phyloP scores from a whole-genome alignment of 2,797 vertebrate species.

The Onychomys arenicola region DNA sequence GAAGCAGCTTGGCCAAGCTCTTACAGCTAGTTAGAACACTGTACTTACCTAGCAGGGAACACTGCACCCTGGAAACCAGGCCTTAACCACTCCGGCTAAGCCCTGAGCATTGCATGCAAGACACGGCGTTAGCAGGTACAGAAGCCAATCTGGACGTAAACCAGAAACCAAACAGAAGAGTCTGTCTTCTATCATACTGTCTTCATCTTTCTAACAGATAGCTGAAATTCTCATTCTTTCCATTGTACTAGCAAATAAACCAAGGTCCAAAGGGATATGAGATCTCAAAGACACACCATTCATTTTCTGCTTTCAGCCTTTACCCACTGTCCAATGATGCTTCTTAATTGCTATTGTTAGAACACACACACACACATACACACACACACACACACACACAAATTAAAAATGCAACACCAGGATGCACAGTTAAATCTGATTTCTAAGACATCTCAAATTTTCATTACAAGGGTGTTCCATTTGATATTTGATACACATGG shows the following conservation, averaged over 20 bases:
- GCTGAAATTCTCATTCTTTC: not conserved
- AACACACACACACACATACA: not conserved
- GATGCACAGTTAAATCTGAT: not conserved
- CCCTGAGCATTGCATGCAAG: not conserved
- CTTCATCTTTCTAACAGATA: not conserved
- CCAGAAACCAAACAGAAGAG: not conserved
- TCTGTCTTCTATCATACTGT: not conserved
- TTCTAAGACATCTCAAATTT: not conserved
- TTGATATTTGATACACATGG: fast-evolving
- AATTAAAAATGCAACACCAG: not conserved
- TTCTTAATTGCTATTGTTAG: not conserved
- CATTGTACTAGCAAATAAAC: not conserved
- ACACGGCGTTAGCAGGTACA: fast-evolving
- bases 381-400: not conserved
- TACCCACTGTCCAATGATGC: not conserved
- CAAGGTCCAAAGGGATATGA: not conserved
- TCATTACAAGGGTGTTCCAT: not conserved
- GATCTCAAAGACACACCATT: not conserved
- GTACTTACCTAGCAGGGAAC: fast-evolving
- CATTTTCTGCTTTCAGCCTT: not conserved
- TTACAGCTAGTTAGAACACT: not conserved
- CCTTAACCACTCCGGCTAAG: fast-evolving
- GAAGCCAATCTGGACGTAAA: not conserved
- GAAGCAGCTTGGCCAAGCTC: not conserved
- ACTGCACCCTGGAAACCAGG: not conserved